Evolutionary conservation across 2,888 invertebrate species (phyloP).

Genomic region (Limnephilus auricula): DNA sequence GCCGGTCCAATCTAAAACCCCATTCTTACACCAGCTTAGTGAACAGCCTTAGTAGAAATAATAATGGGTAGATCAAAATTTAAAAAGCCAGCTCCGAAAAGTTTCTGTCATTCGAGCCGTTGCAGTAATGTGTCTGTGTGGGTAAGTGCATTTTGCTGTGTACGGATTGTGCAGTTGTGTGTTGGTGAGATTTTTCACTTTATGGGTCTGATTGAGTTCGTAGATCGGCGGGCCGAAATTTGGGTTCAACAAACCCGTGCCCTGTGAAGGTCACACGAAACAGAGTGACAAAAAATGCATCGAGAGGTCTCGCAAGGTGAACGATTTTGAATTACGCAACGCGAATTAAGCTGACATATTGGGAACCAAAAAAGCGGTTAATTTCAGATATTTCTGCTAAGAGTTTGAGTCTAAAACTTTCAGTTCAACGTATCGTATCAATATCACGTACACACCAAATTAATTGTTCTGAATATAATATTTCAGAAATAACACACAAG

Average conservation of each 20-base stretch:
- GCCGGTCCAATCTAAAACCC: constrained; percentile 3
- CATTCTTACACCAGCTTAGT: not conserved
- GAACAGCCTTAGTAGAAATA: not conserved
- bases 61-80: constrained; percentile 12
- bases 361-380: not conserved
- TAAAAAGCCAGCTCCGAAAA: not conserved
- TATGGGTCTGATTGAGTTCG: constrained; percentile 38
- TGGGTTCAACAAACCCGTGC: constrained; percentile 27
- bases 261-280: constrained; percentile 38
- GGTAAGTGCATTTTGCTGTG: not conserved
- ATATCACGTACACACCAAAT: not conserved
- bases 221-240: constrained; percentile 38
- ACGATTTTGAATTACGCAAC: constrained; percentile 19
- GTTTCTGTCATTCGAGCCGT: constrained; percentile 12
- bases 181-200: constrained; percentile 34
- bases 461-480: not conserved
- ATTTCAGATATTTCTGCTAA: no score
- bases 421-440: no score
- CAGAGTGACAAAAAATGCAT: constrained; percentile 22
- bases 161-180: not conserved
- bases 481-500: not conserved
- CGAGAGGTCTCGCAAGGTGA: not conserved
- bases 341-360: not conserved
- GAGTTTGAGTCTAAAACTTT: no score
- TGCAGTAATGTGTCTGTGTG: not conserved